phyloP scores from a whole-genome alignment of 2,797 vertebrate genomes.

The Holocentrus rufus region DNA sequence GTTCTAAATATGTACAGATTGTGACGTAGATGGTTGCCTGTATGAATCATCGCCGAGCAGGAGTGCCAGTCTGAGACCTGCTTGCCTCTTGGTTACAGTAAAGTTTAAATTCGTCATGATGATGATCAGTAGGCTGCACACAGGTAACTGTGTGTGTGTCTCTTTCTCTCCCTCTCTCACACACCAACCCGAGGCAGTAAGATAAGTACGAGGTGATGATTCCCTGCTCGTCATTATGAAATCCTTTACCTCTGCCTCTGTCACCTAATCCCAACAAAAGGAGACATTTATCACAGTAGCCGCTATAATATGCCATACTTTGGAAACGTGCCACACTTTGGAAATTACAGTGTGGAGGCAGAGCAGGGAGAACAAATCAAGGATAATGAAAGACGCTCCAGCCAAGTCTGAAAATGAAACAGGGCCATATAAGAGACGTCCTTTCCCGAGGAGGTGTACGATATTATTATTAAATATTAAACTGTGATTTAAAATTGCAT shows the following conservation, averaged over 20 bases:
- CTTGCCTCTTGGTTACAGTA: conserved; percentile 55
- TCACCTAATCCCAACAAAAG: neutral
- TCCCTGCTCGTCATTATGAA: conserved; percentile 14
- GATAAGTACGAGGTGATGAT: conserved; percentile 4
- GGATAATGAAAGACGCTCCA: conserved; percentile 55
- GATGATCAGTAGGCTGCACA: conserved; percentile 43
- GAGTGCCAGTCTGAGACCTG: conserved; percentile 48
- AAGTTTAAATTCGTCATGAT: conserved; percentile 59
- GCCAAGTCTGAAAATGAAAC: conserved; percentile 52
- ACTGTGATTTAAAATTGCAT: conserved; percentile 55
- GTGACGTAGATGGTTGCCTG: conserved; percentile 45
- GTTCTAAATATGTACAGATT: conserved; percentile 64
- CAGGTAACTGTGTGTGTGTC: neutral
- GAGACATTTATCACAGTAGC: conserved; percentile 2
- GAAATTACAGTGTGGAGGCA: conserved; percentile 35
- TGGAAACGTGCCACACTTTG: conserved; percentile 56
- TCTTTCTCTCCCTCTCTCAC: neutral
- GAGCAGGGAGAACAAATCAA: conserved; percentile 57
- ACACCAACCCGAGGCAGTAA: conserved; percentile 28
- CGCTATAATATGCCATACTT: conserved; percentile 27
- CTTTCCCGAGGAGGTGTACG: conserved; percentile 33
- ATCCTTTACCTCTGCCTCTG: neutral
- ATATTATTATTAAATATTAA: conserved; percentile 65
- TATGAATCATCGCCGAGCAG: conserved; percentile 66
- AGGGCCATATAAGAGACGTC: conserved; percentile 42